Conservation (phyloP, 1,140 invertebrate species). For the Drosophila subobscura region DNA sequence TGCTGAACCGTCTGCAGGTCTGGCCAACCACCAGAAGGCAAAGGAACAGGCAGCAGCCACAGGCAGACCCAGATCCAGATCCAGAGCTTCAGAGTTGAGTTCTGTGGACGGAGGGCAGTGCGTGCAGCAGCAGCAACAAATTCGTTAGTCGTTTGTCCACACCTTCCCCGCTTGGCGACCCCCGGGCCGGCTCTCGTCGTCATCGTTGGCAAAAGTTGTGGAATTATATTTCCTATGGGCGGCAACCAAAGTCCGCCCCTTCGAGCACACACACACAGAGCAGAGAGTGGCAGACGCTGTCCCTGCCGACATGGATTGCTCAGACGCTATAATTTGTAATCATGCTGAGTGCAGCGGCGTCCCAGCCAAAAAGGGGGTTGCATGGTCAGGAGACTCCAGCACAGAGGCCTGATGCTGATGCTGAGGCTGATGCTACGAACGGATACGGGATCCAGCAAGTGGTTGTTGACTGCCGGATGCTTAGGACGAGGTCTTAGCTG, state of each 20-base stretch:
- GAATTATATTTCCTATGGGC: conserved; percentile 81
- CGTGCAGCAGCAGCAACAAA: conserved; percentile 58
- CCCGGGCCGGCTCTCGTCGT: conserved; percentile 5
- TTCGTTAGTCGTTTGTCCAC: conserved; percentile 44
- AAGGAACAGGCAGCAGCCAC: conserved; percentile 18
- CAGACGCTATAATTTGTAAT: conserved; percentile 81
- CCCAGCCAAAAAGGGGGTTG: conserved; percentile 24
- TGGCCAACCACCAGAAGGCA: conserved; percentile 72
- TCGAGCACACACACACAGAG: conserved; percentile 23
- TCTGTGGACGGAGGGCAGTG: conserved; percentile 19
- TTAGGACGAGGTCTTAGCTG: conserved; percentile 77
- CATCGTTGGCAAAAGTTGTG: conserved; percentile 44
- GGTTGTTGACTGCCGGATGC: conserved; percentile 80
- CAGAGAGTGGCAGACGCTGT: no score
- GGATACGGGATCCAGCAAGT: conserved; percentile 55
- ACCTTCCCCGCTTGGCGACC: background rate
- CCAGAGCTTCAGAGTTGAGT: no score
- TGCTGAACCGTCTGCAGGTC: conserved; percentile 23
- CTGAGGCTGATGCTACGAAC: background rate
- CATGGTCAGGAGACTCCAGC: conserved; percentile 21
- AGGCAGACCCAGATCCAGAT: background rate
- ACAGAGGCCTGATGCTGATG: conserved; percentile 1
- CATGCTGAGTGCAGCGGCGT: conserved; percentile 73
- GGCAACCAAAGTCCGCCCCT: conserved; percentile 63
- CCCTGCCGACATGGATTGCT: no score